Base-by-base conservation (phyloP, 2,113 vertebrate species). In the Leucosticte australis region DNA sequence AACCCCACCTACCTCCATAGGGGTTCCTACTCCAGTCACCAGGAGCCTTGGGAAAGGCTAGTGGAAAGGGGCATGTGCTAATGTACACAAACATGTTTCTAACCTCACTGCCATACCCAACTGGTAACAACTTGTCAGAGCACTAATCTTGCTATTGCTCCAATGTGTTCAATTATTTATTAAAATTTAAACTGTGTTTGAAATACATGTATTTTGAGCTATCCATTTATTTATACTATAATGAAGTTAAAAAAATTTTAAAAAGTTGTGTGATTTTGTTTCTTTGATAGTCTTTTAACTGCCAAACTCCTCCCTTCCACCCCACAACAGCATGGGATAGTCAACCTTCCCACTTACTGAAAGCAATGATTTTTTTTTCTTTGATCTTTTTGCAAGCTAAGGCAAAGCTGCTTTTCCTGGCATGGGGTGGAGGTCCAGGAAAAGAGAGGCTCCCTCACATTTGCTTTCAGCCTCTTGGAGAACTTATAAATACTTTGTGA, bases 61-160 rank as follows among this genome's bases (percentile, higher is more conserved):
- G 4, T 56, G 64, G 26, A 73, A 69, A 50, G 23, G 6, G 7
- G 1, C 30, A 46, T 0, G 0, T 31, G 6, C 18, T 64, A 73
- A 7, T 8, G 15, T 49, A 23, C 18, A n/a, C 0, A 1, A 37
- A 8, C 6, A 68, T 64, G 42, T 56, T 83, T 87, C 37, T 42
- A 67, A 50, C 13, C 17, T 75, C 30, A 31, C 7, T 65, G 47
- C 7, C 27, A 53, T 67, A 52, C 7, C 3, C 23, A 42, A 22
- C 2, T 57, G 47, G 30, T 8, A 56, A 62, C 24, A 60, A 60
- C 35, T n/a, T 46, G 30, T 53, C 3, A 3, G 11, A 92, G 5
- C 17, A 69, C 20, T 60, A 42, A 82, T 56, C 26, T 60, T 82
- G 28, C 24, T 76, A 31, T 44, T 3, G 1, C 7, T 69, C 46